Base-by-base conservation (phyloP, 2,888 invertebrate genomes). In the Amaurobius ferox region DNA sequence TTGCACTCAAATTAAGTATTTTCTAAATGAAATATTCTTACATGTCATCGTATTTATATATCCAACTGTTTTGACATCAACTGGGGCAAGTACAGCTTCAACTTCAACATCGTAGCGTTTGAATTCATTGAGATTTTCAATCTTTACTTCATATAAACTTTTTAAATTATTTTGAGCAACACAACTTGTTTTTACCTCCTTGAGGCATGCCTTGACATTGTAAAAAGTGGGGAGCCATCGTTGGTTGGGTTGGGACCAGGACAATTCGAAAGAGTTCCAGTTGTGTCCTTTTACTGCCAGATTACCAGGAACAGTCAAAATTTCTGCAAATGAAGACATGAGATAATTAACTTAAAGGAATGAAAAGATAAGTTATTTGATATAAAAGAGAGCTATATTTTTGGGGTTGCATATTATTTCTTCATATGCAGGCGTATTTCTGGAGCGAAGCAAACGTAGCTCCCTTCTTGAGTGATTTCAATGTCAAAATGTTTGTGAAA, bases 211-310 rank as follows among this genome's bases (percentile, higher is more conserved):
- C 0, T 6, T 26, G 1, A 83, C 73, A 7, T 70, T 44, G 55
- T 83, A 81, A 19, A 29, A 68, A 6, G 87, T 70, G 0, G 87
- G 83, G 0, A 74, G 2, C 87, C 87, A 87, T 0, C 73, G 48
- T 35, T 39, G 23, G 1, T 13, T 16, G 0, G 78, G 79, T 0
- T 28, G 35, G 13, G 39, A n/a, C 87, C 87, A 87, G 0, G n/a
- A 19, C 11, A 87, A 26, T 13, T 64, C 29, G 1, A 87, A 26
- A 1, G 81, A 67, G n/a, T 71, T 64, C 73, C 71, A 71, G 0
- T 32, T 35, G 6, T 40, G 55, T 1, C 29, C 39, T 26, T 11
- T 35, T 7, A 35, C 62, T 26, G 23, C n/a, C 13, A 87, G 13
- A 0, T 62, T 26, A 0, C 19, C 40, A 0, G 78, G 78, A 19